Evolutionary conservation across 2,113 vertebrate species (phyloP).

Genomic region (Oryctolagus cuniculus): DNA sequence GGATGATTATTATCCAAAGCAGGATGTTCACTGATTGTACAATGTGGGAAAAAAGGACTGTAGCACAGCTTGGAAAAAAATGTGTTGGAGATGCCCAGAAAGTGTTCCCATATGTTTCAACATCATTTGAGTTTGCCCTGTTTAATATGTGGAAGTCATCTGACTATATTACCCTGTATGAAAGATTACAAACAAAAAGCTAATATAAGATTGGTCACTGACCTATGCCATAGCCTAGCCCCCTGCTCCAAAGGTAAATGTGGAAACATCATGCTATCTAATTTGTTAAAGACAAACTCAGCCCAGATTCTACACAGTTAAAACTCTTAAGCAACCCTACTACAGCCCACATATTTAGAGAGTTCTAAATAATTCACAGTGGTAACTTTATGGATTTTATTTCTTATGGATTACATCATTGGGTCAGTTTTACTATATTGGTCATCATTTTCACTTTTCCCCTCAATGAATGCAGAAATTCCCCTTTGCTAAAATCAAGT

Average conservation of each 20-base stretch:
- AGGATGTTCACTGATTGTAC: neutral
- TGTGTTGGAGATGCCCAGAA: neutral
- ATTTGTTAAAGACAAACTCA: neutral
- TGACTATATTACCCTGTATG: neutral
- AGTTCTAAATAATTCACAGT: neutral
- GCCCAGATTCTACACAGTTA: neutral
- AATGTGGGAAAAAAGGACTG: neutral
- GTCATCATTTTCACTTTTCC: neutral
- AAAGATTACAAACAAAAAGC: neutral
- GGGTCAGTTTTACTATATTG: neutral
- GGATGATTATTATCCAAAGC: neutral
- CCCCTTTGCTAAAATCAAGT: slow-evolving; percentile 49
- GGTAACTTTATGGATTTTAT: neutral
- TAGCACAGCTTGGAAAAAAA: neutral
- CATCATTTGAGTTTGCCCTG: neutral
- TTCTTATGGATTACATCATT: neutral
- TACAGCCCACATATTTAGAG: neutral
- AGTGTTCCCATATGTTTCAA: neutral
- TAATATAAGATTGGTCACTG: neutral
- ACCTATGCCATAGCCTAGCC: too few species aligned
- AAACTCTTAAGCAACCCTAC: neutral
- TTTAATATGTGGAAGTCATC: neutral
- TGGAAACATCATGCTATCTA: neutral
- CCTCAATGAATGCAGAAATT: slow-evolving; percentile 20
- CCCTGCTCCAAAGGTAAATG: neutral